phyloP scores from a whole-genome alignment of 2,888 invertebrate genomes.

The Flexamia atlantica region DNA sequence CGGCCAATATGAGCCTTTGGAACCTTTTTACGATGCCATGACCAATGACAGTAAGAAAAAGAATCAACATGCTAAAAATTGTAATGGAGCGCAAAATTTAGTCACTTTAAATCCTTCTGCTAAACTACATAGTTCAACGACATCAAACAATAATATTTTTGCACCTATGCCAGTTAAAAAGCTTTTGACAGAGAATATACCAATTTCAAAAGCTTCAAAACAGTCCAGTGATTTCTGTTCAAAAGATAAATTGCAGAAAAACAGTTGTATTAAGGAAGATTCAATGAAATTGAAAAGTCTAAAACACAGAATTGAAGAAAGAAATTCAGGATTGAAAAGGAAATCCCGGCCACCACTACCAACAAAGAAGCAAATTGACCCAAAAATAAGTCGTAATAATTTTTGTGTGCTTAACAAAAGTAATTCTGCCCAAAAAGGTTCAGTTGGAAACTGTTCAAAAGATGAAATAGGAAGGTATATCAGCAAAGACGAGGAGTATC shows the following conservation, averaged over 20 bases:
- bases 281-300: not conserved
- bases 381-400: not conserved
- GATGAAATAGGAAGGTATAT: not conserved
- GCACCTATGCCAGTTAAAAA: no score
- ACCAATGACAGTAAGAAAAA: not conserved
- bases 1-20: not conserved
- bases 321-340: not conserved
- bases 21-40: not conserved
- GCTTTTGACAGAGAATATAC: not conserved
- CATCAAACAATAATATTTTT: no score
- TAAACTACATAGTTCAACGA: no score
- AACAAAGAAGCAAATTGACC: not conserved
- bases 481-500: not conserved
- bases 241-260: not conserved
- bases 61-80: not conserved
- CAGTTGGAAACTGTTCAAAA: not conserved
- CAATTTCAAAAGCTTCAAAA: not conserved
- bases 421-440: not conserved
- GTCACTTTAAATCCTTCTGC: no score
- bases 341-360: not conserved
- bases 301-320: not conserved
- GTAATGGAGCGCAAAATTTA: no score
- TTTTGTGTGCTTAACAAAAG: not conserved
- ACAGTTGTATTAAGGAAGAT: not conserved
- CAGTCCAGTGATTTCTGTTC: not conserved